Conservation (phyloP, 2,113 vertebrate species). For the Poeciliopsis retropinna region DNA sequence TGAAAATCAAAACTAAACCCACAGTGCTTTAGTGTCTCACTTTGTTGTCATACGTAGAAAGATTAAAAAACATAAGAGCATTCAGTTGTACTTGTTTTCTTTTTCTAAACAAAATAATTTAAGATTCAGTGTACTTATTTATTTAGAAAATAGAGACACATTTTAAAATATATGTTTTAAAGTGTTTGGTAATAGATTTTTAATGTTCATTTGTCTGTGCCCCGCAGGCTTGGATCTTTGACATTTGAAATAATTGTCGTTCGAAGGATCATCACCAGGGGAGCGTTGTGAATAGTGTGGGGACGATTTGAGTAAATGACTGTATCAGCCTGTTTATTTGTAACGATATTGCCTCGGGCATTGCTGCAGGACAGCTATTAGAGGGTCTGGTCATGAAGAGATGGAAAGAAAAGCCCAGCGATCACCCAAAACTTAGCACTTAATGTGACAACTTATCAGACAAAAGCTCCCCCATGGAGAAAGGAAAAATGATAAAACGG, state of each 20-base stretch:
- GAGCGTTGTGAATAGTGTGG: slow-evolving; percentile 93
- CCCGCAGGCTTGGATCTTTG: slow-evolving; percentile 93
- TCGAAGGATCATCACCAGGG: slow-evolving; percentile 98
- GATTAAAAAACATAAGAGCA: slow-evolving; percentile 5
- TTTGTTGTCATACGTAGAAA: slow-evolving; percentile 20
- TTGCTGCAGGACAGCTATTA: slow-evolving; percentile 97
- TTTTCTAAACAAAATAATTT: slow-evolving; percentile 1
- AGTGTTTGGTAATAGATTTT: slow-evolving; percentile 96
- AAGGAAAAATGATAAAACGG: slow-evolving; percentile 47
- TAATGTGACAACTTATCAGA: slow-evolving; percentile 98
- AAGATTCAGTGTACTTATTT: slow-evolving; percentile 25
- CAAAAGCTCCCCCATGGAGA: slow-evolving; percentile 84
- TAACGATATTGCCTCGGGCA: slow-evolving; percentile 92
- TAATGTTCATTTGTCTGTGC: slow-evolving; percentile 97
- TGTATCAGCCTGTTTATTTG: slow-evolving; percentile 99
- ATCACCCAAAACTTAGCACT: slow-evolving; percentile 96
- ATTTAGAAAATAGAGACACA: slow-evolving; percentile 35
- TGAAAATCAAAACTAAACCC: slow-evolving; percentile 80
- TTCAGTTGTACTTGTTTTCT: slow-evolving; percentile 5
- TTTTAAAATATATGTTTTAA: slow-evolving; percentile 83
- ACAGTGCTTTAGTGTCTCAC: slow-evolving; percentile 11
- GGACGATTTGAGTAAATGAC: slow-evolving; percentile 99
- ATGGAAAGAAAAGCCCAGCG: slow-evolving; percentile 82
- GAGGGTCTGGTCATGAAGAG: slow-evolving; percentile 90
- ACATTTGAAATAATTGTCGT: slow-evolving; percentile 99